These are phyloP conservation scores for Ochropacha duplaris DNA, from an alignment of 2,888 invertebrate genomes.

Conservation along the genomic window DNA sequence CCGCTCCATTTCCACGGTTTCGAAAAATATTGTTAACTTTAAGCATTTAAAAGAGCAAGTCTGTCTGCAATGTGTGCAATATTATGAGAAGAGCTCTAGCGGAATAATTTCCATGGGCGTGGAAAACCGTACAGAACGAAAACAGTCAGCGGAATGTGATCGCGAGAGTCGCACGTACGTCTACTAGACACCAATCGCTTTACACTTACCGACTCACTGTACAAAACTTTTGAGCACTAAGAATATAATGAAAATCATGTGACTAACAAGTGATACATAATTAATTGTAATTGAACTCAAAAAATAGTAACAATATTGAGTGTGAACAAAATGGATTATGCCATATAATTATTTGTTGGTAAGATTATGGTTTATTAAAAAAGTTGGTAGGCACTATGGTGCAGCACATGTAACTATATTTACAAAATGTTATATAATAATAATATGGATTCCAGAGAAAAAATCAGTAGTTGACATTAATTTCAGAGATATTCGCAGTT, in stretches of 20 bases:
- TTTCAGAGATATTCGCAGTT: no score
- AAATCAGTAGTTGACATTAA: no score
- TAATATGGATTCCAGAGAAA: no score
- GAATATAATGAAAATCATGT: neutral
- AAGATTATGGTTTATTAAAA: neutral
- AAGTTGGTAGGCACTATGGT: no score
- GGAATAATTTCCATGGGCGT: neutral
- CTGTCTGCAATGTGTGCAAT: neutral
- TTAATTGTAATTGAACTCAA: no score
- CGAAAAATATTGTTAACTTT: neutral
- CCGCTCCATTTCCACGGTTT: neutral
- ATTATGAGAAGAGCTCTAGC: neutral
- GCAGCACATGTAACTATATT: no score
- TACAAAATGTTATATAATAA: no score
- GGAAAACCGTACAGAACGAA: neutral
- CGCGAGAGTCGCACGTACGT: conserved; percentile 9
- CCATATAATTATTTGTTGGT: neutral
- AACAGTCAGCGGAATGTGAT: conserved; percentile 12
- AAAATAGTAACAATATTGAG: no score
- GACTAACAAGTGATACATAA: neutral
- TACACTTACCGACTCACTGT: neutral
- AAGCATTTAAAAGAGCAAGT: neutral
- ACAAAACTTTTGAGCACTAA: neutral
- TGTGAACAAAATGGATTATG: neutral
- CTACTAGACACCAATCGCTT: neutral